phyloP scores from a whole-genome alignment of 2,797 vertebrate genomes.

The Simalia tracyae region DNA sequence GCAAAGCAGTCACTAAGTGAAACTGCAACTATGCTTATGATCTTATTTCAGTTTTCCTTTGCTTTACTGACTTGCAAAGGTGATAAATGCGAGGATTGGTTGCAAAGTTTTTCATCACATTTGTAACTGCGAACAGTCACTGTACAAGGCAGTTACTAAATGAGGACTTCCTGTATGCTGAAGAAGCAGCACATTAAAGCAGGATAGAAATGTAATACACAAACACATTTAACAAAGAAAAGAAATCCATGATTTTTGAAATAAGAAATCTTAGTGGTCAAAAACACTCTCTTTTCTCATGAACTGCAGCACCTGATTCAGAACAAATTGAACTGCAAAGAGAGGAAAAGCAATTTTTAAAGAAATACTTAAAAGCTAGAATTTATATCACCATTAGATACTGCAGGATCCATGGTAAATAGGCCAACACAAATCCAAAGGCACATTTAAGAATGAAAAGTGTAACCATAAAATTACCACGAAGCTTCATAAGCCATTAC shows the following conservation, averaged over 20 bases:
- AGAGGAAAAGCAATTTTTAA: neutral
- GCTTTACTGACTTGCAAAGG: neutral
- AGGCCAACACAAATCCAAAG: slow-evolving; percentile 39
- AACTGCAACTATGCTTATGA: neutral
- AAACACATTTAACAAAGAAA: slow-evolving; percentile 3
- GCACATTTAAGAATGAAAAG: slow-evolving; percentile 40
- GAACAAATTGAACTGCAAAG: slow-evolving; percentile 18
- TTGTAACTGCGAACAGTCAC: neutral
- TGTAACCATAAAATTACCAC: slow-evolving; percentile 36
- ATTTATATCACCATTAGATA: slow-evolving; percentile 3
- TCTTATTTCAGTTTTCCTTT: neutral
- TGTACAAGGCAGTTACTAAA: neutral
- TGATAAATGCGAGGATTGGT: neutral
- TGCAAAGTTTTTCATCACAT: neutral
- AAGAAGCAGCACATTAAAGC: slow-evolving; percentile 2
- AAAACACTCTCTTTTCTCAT: neutral
- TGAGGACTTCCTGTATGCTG: neutral
- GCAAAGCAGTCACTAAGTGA: neutral
- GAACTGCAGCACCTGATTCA: slow-evolving; percentile 7
- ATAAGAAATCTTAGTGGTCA: neutral
- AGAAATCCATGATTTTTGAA: neutral
- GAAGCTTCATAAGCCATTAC: neutral
- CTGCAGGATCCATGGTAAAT: slow-evolving; percentile 19
- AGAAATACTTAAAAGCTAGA: neutral
- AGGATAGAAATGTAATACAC: neutral